These are phyloP conservation scores for Neodiprion pinetum DNA, from an alignment of 1,140 invertebrate genomes.

Conservation along the genomic window DNA sequence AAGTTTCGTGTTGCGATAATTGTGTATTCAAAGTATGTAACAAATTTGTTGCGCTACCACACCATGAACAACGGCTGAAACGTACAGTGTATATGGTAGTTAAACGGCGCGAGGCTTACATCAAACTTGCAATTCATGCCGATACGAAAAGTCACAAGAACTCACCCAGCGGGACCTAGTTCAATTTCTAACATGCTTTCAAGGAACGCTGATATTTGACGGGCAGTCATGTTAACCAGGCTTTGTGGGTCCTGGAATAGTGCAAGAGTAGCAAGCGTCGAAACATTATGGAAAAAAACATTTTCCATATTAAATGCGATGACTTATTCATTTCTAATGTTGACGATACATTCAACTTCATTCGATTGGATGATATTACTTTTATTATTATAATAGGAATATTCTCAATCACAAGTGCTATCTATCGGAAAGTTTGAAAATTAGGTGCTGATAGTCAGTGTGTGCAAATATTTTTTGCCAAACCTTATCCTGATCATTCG, in stretches of 20 bases:
- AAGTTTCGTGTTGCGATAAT: slow-evolving; percentile 40
- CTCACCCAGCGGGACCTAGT: not conserved
- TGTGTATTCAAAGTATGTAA: slow-evolving; percentile 53
- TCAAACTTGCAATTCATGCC: too few relatives aligned
- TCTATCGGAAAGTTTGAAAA: too few relatives aligned
- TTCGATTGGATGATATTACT: too few relatives aligned
- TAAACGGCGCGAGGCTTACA: not conserved
- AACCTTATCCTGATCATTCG: too few relatives aligned
- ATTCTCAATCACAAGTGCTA: too few relatives aligned
- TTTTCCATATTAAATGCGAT: too few relatives aligned
- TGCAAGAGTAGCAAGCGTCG: not conserved
- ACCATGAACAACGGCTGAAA: slow-evolving; percentile 47
- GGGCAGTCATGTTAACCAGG: not conserved
- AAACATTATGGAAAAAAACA: too few relatives aligned
- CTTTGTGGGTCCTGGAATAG: not conserved
- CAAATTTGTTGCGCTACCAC: slow-evolving; percentile 24
- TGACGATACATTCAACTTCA: too few relatives aligned
- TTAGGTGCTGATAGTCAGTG: too few relatives aligned
- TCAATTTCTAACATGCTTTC: not conserved
- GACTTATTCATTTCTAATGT: too few relatives aligned
- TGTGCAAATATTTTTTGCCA: too few relatives aligned
- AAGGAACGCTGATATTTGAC: not conserved
- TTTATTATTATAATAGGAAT: too few relatives aligned
- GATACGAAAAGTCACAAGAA: not conserved
- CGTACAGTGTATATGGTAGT: not conserved